Evolutionary conservation across 2,113 vertebrate species (phyloP).

Genomic region (Siniperca knerii): DNA sequence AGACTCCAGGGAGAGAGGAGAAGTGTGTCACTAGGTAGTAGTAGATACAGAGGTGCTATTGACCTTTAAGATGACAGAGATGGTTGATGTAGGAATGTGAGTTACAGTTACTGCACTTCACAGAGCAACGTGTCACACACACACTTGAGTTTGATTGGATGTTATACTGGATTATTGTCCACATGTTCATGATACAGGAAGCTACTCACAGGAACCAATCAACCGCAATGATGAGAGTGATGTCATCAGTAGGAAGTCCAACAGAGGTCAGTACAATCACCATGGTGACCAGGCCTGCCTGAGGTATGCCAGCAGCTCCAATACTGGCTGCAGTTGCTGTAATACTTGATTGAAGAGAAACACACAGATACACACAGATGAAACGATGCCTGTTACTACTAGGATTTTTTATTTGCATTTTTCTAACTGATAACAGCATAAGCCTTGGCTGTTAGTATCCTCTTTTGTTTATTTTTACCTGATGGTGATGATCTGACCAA

Average conservation of each 20-base stretch:
- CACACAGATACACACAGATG: background rate
- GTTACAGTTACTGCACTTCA: background rate
- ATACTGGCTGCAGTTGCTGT: constrained; percentile 98
- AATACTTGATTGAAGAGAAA: constrained; percentile 84
- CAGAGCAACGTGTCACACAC: background rate
- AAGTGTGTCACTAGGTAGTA: constrained; percentile 84
- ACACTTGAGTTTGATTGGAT: background rate
- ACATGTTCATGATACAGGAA: background rate
- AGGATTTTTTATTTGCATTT: background rate
- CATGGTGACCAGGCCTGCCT: constrained; percentile 98
- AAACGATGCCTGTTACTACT: background rate
- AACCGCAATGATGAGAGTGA: constrained; percentile 97
- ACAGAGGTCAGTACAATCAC: constrained; percentile 98
- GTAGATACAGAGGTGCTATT: constrained; percentile 48
- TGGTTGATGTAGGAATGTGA: constrained; percentile 15
- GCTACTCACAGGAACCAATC: constrained; percentile 98
- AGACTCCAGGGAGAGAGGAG: constrained; percentile 71
- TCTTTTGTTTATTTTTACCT: constrained; percentile 83
- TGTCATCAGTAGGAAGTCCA: constrained; percentile 97
- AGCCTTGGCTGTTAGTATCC: background rate
- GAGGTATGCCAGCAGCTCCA: constrained; percentile 96
- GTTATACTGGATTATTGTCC: background rate
- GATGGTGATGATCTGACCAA: constrained; percentile 98
- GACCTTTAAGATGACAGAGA: constrained; percentile 59
- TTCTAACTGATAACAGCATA: background rate